Conservation (phyloP, 2,888 invertebrate species). For the Lysandra coridon region DNA sequence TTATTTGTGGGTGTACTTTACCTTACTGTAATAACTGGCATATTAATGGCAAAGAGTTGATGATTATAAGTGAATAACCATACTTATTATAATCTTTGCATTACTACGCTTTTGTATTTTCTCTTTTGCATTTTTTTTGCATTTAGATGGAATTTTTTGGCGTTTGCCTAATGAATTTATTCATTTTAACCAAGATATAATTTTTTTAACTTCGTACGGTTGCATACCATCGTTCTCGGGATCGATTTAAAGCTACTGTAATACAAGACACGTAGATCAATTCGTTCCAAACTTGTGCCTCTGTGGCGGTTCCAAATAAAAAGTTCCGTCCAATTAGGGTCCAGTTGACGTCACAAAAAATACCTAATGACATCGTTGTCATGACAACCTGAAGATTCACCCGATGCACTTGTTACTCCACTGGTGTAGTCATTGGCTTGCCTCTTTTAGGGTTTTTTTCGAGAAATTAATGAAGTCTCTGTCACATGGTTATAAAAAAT, state of each 20-base stretch:
- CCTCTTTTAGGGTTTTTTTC: background rate
- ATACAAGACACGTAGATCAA: slow-evolving; percentile 70
- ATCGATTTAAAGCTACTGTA: slow-evolving; percentile 61
- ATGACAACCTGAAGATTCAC: background rate
- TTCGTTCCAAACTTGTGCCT: slow-evolving; percentile 66
- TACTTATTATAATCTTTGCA: no score
- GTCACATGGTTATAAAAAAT: no score
- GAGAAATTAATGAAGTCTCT: no score
- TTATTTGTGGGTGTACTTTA: background rate
- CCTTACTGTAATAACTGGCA: background rate
- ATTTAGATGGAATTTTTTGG: no score
- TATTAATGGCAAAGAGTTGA: background rate
- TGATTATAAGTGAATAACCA: background rate
- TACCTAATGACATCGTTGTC: slow-evolving; percentile 33
- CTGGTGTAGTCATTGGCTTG: background rate
- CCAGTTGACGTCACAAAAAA: slow-evolving; percentile 45
- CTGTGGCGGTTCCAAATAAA: slow-evolving; percentile 58
- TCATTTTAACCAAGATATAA: no score
- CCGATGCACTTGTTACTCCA: background rate
- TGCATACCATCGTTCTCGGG: slow-evolving; percentile 48
- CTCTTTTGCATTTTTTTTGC: no score
- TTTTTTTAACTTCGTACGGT: background rate
- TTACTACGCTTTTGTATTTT: no score
- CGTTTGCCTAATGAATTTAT: no score
- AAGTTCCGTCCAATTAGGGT: slow-evolving; percentile 55